Evolutionary conservation across 2,797 vertebrate genomes (phyloP).

Genomic region (Dendrocincla fuliginosa): DNA sequence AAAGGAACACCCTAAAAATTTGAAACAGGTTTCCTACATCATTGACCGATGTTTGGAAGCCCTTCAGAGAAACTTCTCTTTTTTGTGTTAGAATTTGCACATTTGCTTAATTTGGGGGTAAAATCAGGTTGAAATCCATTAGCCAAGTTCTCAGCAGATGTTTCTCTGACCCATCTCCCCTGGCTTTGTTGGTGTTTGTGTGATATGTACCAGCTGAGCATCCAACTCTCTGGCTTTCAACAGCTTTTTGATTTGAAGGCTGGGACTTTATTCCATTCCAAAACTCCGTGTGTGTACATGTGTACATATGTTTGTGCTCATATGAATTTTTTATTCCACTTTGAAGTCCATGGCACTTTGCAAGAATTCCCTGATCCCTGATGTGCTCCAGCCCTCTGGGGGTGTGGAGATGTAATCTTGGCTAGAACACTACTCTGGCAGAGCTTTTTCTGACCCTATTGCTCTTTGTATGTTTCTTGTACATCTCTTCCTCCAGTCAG

Average conservation of each 20-base stretch:
- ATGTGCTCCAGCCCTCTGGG: background rate
- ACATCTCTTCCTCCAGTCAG: background rate
- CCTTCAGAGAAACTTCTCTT: background rate
- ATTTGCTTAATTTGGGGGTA: constrained; percentile 6
- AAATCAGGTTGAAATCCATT: background rate
- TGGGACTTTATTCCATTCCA: background rate
- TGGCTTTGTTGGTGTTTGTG: background rate
- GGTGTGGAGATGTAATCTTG: background rate
- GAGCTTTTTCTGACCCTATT: background rate
- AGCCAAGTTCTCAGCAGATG: constrained; percentile 25
- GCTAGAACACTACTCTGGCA: background rate
- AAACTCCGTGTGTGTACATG: background rate
- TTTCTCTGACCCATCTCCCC: background rate
- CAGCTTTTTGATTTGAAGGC: constrained; percentile 15
- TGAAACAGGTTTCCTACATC: background rate
- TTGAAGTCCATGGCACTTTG: background rate
- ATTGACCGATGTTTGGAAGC: background rate
- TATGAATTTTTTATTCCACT: background rate
- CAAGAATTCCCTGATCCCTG: background rate
- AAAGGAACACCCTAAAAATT: background rate
- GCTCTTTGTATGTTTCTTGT: background rate
- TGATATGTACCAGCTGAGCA: background rate
- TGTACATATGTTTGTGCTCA: constrained; percentile 1
- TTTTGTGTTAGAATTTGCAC: constrained; percentile 22
- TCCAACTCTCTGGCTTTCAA: background rate